Evolutionary conservation across 2,113 vertebrate genomes (phyloP).

Genomic region (Reinhardtius hippoglossoides): DNA sequence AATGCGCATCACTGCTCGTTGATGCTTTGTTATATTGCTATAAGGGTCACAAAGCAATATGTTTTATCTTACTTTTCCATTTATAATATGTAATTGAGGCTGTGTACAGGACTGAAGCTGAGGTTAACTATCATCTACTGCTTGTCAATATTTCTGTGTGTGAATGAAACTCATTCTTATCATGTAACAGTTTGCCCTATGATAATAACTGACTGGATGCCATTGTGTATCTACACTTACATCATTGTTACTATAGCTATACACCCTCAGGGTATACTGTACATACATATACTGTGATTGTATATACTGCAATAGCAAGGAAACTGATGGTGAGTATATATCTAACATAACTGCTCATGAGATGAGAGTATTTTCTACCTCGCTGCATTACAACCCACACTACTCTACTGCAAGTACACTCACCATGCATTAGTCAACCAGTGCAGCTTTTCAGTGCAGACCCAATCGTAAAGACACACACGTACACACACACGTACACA

Average conservation of each 20-base stretch:
- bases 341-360: slow-evolving; percentile 17
- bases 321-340: slow-evolving; percentile 14
- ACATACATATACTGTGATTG: not conserved
- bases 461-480: slow-evolving; percentile 28
- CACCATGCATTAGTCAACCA: slow-evolving; percentile 62
- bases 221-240: not conserved
- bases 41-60: not conserved
- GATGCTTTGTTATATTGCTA: too few species aligned
- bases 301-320: slow-evolving; percentile 9
- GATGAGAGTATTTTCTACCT: slow-evolving; percentile 41
- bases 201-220: not conserved
- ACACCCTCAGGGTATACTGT: not conserved
- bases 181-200: not conserved
- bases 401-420: slow-evolving; percentile 56
- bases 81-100: not conserved
- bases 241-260: not conserved
- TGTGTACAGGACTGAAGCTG: not conserved
- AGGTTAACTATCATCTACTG: not conserved
- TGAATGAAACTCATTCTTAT: not conserved
- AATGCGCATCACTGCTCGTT: too few species aligned
- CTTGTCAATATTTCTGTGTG: not conserved
- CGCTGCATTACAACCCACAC: slow-evolving; percentile 71
- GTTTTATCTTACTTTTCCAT: not conserved
- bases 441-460: slow-evolving; percentile 54
- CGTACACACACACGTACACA: slow-evolving; percentile 23